Percentiles rank a stretch among this genome's conserved stretches.
phyloP scores from a whole-genome alignment of 2,888 invertebrate genomes.

The Chloroclystis v-ata region DNA sequence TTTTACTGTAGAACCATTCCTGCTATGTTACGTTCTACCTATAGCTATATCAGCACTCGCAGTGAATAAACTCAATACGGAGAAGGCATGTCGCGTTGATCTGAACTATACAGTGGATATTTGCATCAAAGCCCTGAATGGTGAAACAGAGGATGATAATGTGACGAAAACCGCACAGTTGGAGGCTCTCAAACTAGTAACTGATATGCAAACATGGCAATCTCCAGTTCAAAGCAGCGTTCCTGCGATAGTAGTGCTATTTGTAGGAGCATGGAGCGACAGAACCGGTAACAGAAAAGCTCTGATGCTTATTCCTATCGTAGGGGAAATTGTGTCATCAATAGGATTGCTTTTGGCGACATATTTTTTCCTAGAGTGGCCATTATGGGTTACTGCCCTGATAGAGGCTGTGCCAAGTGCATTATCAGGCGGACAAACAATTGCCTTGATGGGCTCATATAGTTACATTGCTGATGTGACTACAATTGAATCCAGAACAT shows the following conservation, averaged over 20 bases:
- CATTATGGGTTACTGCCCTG: slow-evolving; percentile 72
- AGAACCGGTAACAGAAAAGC: slow-evolving; percentile 76
- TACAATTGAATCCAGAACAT: slow-evolving; percentile 76
- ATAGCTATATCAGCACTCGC: slow-evolving; percentile 78
- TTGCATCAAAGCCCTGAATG: slow-evolving; percentile 62
- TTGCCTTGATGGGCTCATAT: slow-evolving; percentile 77
- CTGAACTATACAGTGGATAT: slow-evolving; percentile 66
- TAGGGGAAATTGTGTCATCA: slow-evolving; percentile 74
- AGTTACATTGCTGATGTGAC: slow-evolving; percentile 80
- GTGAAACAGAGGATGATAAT: slow-evolving; percentile 45
- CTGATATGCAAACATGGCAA: slow-evolving; percentile 76
- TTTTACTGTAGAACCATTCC: slow-evolving; percentile 82
- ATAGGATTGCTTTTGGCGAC: slow-evolving; percentile 72
- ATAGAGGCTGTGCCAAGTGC: slow-evolving; percentile 77
- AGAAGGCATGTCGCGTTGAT: slow-evolving; percentile 77
- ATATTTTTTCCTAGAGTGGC: slow-evolving; percentile 76
- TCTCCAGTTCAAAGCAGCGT: slow-evolving; percentile 74
- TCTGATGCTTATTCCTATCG: slow-evolving; percentile 75
- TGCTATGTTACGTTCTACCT: slow-evolving; percentile 81
- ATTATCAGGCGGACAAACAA: slow-evolving; percentile 77
- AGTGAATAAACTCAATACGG: slow-evolving; percentile 72
- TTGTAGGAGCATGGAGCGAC: slow-evolving; percentile 81
- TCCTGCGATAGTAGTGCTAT: slow-evolving; percentile 76
- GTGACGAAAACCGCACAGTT: slow-evolving; percentile 51
- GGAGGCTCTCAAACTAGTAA: slow-evolving; percentile 62